A percentile compares a stretch with the other conserved stretches of the same genome.
These are phyloP conservation scores for Isurus oxyrinchus DNA, from an alignment of 2,113 vertebrate species.

Conservation along the genomic window DNA sequence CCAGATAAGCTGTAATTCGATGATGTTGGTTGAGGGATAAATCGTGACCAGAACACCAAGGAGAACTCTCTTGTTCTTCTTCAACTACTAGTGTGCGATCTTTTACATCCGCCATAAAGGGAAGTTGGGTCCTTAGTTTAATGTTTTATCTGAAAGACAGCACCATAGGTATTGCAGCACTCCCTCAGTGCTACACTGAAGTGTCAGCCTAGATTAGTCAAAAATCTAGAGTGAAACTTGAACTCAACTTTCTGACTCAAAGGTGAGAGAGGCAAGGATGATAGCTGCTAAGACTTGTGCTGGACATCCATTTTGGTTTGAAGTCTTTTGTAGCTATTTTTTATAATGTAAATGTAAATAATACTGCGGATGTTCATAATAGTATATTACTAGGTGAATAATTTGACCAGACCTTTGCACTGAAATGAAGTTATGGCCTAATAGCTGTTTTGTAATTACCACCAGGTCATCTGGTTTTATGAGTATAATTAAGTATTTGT, in stretches of 20 bases:
- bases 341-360: neutral
- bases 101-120: neutral
- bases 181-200: neutral
- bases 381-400: neutral
- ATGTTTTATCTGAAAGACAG: neutral
- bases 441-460: constrained; percentile 68
- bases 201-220: neutral
- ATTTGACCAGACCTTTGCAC: neutral
- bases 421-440: constrained; percentile 47
- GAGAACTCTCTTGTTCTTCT: neutral
- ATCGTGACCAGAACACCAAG: neutral
- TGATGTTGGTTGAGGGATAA: neutral
- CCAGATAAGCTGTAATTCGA: neutral
- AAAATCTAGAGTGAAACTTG: neutral
- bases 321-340: neutral
- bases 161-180: neutral
- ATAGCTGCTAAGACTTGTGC: neutral
- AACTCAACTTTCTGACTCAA: neutral
- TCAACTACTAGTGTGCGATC: neutral
- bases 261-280: neutral
- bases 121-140: neutral
- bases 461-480: constrained; percentile 66
- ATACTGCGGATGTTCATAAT: neutral
- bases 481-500: constrained; percentile 63
- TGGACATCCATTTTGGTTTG: neutral